Evolutionary conservation across 1,140 invertebrate genomes (phyloP), one percentile per base, ranked within the genome.

Genomic region (Archegozetes longisetosus): DNA sequence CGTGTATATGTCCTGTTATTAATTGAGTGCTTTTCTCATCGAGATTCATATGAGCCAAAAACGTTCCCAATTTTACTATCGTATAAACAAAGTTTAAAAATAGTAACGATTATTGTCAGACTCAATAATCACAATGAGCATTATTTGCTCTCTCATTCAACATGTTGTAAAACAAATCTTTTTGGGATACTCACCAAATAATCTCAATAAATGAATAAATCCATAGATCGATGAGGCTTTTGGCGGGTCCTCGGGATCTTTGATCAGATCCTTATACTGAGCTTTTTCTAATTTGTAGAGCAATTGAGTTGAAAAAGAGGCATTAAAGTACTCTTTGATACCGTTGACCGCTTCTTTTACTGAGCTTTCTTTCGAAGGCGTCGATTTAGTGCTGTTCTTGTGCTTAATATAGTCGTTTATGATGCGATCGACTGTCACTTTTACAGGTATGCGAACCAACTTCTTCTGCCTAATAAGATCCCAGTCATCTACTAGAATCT

Each of bases 251-350:
- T 89, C 85, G 12, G 24, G 6, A 20, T 57, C 54, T 24, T 57
- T 28, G 47, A 61, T 24, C 13, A 61, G 20, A 48, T 55, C 17
- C 53, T 60, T 29, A 57, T 92, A 95, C 68, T 97, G 93, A 0
- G 85, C 83, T 62, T 89, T 75, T 76, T 97, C 93, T 76, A 92
- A 93, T 74, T 92, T 92, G 69, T 96, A 97, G 1, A 97, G 74
- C 14, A 97, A 73, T 70, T 94, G 89, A 24, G 87, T 85, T 9
- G 90, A 88, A 3, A 97, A 72, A 73, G 91, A 90, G 0, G 85
- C 83, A 75, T 97, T 94, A 68, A 97, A 97, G 71, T 97, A 97
- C 69, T 94, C 89, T 63, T 84, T 80, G 12, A 67, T 60, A 0
- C 64, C 66, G 60, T 62, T 63, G 1, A 84, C 83, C 9, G 92